Percentiles rank a stretch among this genome's conserved stretches.
These are phyloP conservation scores for Drosophila watanabei DNA, from an alignment of 1,140 invertebrate genomes.

Conservation along the genomic window DNA sequence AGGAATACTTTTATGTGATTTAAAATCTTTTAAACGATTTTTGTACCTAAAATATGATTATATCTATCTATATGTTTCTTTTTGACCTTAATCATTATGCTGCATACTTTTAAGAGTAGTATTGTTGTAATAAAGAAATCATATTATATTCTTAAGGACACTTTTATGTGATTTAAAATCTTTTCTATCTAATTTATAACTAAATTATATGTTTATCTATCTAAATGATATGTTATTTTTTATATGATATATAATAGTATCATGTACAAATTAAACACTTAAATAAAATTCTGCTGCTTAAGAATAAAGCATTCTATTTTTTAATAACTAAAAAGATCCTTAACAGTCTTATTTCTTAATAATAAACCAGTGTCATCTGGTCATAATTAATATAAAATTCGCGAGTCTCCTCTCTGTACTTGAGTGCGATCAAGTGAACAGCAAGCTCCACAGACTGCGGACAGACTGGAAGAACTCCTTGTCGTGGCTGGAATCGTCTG, in stretches of 20 bases:
- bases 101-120: too few species aligned
- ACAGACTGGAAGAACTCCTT: constrained; percentile 19
- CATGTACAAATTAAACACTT: neutral
- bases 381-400: constrained; percentile 20
- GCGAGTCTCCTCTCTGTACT: constrained; percentile 49
- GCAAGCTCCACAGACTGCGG: constrained; percentile 38
- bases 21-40: neutral
- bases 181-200: too few species aligned
- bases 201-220: too few species aligned
- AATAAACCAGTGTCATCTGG: neutral
- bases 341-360: too few species aligned
- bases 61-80: neutral
- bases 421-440: constrained; percentile 72
- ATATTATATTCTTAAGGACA: too few species aligned
- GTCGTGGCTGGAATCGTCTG: constrained; percentile 29
- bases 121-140: too few species aligned
- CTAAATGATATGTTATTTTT: too few species aligned
- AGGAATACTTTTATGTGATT: neutral
- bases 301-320: neutral
- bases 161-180: too few species aligned
- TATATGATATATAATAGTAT: too few species aligned
- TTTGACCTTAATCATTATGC: too few species aligned
- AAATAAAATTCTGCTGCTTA: neutral
- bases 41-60: neutral
- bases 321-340: neutral